A percentile compares a stretch with the other conserved stretches of the same genome.
phyloP scores from a whole-genome alignment of 1,140 invertebrate genomes.

The Caenorhabditis tropicalis region DNA sequence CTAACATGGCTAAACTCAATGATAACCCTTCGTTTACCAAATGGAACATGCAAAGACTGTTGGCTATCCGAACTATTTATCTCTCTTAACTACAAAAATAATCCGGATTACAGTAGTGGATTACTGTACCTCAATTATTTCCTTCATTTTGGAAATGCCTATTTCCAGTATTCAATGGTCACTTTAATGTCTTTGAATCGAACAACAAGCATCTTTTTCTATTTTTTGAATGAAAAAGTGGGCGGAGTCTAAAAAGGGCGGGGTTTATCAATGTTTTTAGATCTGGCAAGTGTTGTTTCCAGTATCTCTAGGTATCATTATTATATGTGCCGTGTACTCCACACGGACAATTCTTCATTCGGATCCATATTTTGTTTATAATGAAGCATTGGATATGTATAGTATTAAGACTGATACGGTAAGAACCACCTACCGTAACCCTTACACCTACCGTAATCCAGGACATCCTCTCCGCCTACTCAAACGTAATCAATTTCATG shows the following conservation, averaged over 20 bases:
- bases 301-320: neutral
- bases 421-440: too few relatives aligned
- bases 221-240: neutral
- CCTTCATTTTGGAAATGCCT: conserved; percentile 1
- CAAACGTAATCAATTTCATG: conserved; percentile 3
- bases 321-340: neutral
- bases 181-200: neutral
- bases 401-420: neutral
- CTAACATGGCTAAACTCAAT: conserved; percentile 8
- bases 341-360: neutral
- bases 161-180: conserved; percentile 1
- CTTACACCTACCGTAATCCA: too few relatives aligned
- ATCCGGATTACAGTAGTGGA: neutral
- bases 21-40: conserved; percentile 15
- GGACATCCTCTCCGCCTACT: conserved; percentile 13
- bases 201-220: neutral
- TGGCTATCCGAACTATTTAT: neutral
- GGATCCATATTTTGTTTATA: neutral
- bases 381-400: conserved; percentile 5
- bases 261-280: neutral
- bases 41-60: conserved; percentile 9
- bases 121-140: neutral
- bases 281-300: neutral
- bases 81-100: neutral
- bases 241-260: neutral